Base-by-base conservation (phyloP, 2,113 vertebrate genomes). In the Fukomys damarensis region DNA sequence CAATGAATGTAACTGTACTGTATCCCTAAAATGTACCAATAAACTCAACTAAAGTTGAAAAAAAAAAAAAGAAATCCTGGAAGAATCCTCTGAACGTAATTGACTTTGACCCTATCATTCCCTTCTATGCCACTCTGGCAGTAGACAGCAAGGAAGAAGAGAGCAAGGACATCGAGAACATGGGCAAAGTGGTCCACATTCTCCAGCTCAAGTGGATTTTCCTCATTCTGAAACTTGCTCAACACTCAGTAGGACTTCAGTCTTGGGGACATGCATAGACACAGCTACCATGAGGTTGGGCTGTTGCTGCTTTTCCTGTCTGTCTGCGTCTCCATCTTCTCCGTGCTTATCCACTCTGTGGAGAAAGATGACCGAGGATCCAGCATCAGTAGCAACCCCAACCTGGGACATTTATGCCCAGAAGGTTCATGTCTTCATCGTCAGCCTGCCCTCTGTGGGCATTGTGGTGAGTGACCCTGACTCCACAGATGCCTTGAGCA, bases 131-230 rank as follows among this genome's bases (percentile, higher is more conserved):
- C 94, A 99, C 99, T 0, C 7, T 99, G 92, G 99, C 98, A 4
- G 99, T 99, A 19, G 99, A 99, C 94, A 98, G 98, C 0, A 98
- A 99, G 91, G 99, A 99, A 7, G 98, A 99, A 24, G 99, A 99
- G 94, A 99, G 98, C 0, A 98, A 99, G 92, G 99, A 99, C n/a
- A 99, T 99, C 92, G 99, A 99, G 98, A 99, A 99, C n/a, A 99
- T 99, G 93, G 99, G 99, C 54, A 99, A 99, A 96, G 99, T 99
- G 96, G 99, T 99, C 92, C 99, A 99, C 98, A 99, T 99, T 92
- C 98, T 99, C 65, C 96, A 99, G 90, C 96, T 99, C 17, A 99
- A 99, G 99, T 98, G 99, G 76, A 99, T 99, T 96, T 99, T 99
- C 97, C 99, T 99, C n/a, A 99, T 99, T 91, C 98, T 99, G 66